Conservation (phyloP, 2,888 invertebrate genomes). For the Oscheius onirici region DNA sequence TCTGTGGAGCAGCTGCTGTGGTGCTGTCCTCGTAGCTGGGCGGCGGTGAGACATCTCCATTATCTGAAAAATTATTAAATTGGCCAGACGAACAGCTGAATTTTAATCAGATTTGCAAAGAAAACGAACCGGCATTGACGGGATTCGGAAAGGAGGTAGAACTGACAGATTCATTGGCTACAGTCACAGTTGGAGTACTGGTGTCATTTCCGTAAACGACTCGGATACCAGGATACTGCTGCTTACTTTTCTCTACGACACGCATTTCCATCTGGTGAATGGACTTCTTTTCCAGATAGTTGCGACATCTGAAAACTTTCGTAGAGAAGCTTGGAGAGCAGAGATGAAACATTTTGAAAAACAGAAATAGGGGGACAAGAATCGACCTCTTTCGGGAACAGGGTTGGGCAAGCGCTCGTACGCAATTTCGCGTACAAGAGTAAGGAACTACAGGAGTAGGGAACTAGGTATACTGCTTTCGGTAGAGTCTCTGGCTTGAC, state of each 20-base stretch:
- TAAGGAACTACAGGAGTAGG: no score
- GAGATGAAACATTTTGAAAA: background rate
- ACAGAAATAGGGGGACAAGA: no score
- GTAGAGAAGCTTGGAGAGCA: no score
- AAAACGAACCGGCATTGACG: background rate
- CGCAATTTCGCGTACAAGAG: no score
- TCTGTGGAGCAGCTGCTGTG: slow-evolving; percentile 21
- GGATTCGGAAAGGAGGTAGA: background rate
- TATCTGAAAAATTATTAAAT: slow-evolving; percentile 4
- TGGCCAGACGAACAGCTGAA: background rate
- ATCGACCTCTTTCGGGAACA: no score
- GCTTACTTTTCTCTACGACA: slow-evolving; percentile 50
- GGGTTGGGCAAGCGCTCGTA: no score
- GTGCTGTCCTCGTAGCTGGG: slow-evolving; percentile 14
- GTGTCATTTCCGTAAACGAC: slow-evolving; percentile 25
- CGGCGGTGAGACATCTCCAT: slow-evolving; percentile 11
- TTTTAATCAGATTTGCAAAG: background rate
- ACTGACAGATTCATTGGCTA: slow-evolving; percentile 4
- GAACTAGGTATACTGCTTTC: no score
- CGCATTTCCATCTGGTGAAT: slow-evolving; percentile 56
- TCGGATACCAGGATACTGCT: slow-evolving; percentile 28
- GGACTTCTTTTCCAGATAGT: slow-evolving; percentile 54
- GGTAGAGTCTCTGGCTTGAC: no score
- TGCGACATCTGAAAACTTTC: slow-evolving; percentile 40
- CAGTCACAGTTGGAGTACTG: background rate